A percentile compares a stretch with the other conserved stretches of the same genome.
phyloP scores from a whole-genome alignment of 2,888 invertebrate species.

The Ellobium chinense region DNA sequence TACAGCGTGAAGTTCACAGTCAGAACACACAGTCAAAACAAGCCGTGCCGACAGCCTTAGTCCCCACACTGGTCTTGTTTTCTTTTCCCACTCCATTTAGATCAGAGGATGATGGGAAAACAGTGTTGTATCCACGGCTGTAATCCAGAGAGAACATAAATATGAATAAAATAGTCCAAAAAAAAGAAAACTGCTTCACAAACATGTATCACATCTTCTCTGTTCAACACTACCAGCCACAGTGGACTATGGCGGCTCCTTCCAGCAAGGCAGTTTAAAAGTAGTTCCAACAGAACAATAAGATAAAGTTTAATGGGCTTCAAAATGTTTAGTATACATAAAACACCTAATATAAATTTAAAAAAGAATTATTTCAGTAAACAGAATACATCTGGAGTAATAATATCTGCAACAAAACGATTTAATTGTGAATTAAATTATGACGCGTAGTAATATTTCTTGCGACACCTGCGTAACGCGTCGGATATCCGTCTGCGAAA shows the following conservation, averaged over 20 bases:
- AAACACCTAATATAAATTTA: too few species aligned
- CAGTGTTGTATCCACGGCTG: not conserved
- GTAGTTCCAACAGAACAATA: too few species aligned
- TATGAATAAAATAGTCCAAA: not conserved
- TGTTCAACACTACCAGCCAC: slow-evolving; percentile 33
- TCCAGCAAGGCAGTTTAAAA: slow-evolving; percentile 54
- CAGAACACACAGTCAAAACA: slow-evolving; percentile 28
- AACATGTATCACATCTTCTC: slow-evolving; percentile 33
- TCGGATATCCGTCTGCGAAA: slow-evolving; percentile 49
- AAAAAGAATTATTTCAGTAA: too few species aligned
- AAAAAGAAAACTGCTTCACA: not conserved
- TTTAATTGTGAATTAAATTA: slow-evolving; percentile 27
- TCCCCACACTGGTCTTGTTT: slow-evolving; percentile 20
- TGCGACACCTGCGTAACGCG: not conserved
- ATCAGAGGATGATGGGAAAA: slow-evolving; percentile 1
- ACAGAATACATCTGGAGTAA: too few species aligned
- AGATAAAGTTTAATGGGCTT: too few species aligned
- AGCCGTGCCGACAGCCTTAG: slow-evolving; percentile 12
- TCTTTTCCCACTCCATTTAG: slow-evolving; percentile 23
- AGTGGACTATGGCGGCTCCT: slow-evolving; percentile 49
- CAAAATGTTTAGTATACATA: too few species aligned
- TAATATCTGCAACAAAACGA: too few species aligned
- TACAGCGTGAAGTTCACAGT: slow-evolving; percentile 13
- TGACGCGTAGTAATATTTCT: slow-evolving; percentile 35
- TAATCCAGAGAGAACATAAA: slow-evolving; percentile 22